Percentiles rank a stretch among this genome's conserved stretches.
These are phyloP conservation scores for Sturnus vulgaris DNA, from an alignment of 2,113 vertebrate genomes.

Conservation along the genomic window DNA sequence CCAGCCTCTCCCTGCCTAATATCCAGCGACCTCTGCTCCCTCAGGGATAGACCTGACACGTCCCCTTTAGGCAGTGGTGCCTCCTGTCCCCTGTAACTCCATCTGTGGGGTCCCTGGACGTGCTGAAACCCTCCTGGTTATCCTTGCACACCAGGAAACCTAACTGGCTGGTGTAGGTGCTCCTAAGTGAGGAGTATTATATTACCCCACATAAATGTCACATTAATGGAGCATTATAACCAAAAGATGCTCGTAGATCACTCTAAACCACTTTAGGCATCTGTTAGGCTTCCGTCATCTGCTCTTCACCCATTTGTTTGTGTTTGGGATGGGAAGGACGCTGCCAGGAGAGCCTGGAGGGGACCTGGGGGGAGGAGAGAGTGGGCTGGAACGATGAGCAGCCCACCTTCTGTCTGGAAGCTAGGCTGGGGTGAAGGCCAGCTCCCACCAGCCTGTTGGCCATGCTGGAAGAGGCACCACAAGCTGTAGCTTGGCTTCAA, in stretches of 20 bases:
- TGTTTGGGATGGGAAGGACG: neutral
- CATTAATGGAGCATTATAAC: constrained; percentile 55
- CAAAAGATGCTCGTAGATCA: constrained; percentile 35
- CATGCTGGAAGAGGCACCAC: accelerated
- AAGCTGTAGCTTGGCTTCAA: accelerated
- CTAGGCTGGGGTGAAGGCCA: accelerated
- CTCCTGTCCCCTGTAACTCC: neutral
- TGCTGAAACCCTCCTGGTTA: neutral
- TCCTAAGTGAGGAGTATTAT: neutral
- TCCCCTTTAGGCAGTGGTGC: neutral
- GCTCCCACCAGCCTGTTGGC: neutral
- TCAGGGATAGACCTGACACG: accelerated
- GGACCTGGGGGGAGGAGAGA: neutral
- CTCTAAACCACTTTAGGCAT: constrained; percentile 46
- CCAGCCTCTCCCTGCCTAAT: neutral
- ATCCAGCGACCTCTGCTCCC: neutral
- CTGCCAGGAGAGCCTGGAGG: neutral
- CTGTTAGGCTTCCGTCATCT: neutral
- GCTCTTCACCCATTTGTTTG: constrained; percentile 24
- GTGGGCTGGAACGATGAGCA: neutral
- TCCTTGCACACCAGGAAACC: neutral
- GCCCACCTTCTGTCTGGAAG: neutral
- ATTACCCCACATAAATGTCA: constrained; percentile 46
- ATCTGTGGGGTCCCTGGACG: neutral
- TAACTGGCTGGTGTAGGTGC: neutral